A percentile compares a stretch with the other conserved stretches of the same genome.
Evolutionary conservation across 1,140 invertebrate species (phyloP).

Genomic region (Drosophila triauraria): DNA sequence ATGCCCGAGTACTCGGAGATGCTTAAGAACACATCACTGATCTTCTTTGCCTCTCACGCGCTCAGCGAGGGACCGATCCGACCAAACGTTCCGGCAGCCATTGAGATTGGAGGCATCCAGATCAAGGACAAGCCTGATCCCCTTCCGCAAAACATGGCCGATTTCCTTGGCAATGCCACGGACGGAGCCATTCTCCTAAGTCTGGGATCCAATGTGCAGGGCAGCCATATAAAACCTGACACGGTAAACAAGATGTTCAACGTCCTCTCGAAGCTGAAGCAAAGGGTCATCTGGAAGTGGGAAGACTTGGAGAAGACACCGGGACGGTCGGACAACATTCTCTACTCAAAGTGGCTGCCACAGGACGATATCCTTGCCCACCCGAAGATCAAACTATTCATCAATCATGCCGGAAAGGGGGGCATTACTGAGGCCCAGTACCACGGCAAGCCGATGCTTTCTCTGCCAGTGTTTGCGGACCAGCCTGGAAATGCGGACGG

Average conservation of each 20-base stretch:
- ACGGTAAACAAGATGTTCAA: slow-evolving; percentile 84
- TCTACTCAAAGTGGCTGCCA: slow-evolving; percentile 87
- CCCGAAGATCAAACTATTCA: slow-evolving; percentile 88
- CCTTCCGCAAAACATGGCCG: slow-evolving; percentile 56
- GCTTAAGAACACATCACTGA: slow-evolving; percentile 56
- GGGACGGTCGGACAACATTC: slow-evolving; percentile 86
- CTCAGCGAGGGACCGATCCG: slow-evolving; percentile 63
- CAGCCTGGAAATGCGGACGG: slow-evolving; percentile 62
- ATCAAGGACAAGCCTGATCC: slow-evolving; percentile 66
- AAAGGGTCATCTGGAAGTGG: slow-evolving; percentile 86
- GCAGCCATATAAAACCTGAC: slow-evolving; percentile 78
- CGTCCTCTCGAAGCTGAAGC: slow-evolving; percentile 85
- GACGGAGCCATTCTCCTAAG: slow-evolving; percentile 86
- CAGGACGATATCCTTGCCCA: slow-evolving; percentile 86
- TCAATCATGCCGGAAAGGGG: slow-evolving; percentile 89
- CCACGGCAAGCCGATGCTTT: slow-evolving; percentile 86
- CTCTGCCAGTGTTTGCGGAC: slow-evolving; percentile 85
- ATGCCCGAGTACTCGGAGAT: not conserved
- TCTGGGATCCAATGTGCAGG: slow-evolving; percentile 86
- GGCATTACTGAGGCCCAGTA: slow-evolving; percentile 86
- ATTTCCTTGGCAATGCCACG: slow-evolving; percentile 55
- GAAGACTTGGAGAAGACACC: slow-evolving; percentile 64
- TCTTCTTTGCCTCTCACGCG: slow-evolving; percentile 57
- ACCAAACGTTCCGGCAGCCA: slow-evolving; percentile 74
- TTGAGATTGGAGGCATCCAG: slow-evolving; percentile 85